These are phyloP conservation scores for Artemia sp. DNA, from an alignment of 2,888 invertebrate species.

Conservation along the genomic window DNA sequence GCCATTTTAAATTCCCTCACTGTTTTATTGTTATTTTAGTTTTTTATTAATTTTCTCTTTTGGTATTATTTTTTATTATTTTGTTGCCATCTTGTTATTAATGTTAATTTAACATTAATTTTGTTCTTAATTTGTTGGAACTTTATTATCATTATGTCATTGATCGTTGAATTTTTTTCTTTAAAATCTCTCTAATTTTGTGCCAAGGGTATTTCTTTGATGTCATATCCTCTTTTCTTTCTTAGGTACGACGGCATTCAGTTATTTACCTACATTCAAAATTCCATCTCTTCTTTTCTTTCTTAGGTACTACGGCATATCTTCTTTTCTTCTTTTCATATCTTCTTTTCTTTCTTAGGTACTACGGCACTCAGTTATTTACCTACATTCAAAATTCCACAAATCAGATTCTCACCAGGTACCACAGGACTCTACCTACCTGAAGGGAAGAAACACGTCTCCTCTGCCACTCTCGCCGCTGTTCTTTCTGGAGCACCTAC, in stretches of 20 bases:
- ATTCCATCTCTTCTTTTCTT: not conserved
- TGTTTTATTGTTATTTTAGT: too few relatives aligned
- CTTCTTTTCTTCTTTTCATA: not conserved
- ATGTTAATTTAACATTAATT: too few relatives aligned
- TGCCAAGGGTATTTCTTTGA: not conserved
- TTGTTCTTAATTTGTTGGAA: too few relatives aligned
- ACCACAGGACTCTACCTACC: not conserved
- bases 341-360: constrained; percentile 16
- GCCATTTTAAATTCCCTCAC: too few relatives aligned
- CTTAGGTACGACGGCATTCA: constrained; percentile 22
- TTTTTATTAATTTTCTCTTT: too few relatives aligned
- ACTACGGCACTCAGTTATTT: constrained; percentile 18
- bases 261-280: not conserved
- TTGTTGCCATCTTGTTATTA: too few relatives aligned
- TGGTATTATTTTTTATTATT: too few relatives aligned
- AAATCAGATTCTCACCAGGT: not conserved
- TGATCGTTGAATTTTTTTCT: too few relatives aligned
- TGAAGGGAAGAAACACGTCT: not conserved
- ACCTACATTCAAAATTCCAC: not conserved
- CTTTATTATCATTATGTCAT: too few relatives aligned
- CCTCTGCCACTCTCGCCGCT: not conserved
- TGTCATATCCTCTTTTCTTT: not conserved
- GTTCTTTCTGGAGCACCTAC: too few relatives aligned
- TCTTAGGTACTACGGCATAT: not conserved
- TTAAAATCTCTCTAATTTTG: too few relatives aligned